phyloP scores from a whole-genome alignment of 1,140 invertebrate genomes.

The Hetaerina americana region DNA sequence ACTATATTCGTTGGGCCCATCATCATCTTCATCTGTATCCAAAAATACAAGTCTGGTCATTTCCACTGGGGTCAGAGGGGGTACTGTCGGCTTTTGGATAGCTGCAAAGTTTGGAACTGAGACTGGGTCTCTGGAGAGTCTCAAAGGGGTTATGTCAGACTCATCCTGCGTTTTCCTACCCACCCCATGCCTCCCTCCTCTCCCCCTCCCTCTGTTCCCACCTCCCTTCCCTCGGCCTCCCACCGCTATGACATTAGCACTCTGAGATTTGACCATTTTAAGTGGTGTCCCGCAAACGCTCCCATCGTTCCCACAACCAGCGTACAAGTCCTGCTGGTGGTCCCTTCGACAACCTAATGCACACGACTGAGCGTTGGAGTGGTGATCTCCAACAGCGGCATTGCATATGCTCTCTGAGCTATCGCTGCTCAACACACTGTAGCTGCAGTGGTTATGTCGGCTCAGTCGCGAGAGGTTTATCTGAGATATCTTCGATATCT shows the following conservation, averaged over 20 bases:
- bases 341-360: slow-evolving; percentile 23
- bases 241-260: slow-evolving; percentile 39
- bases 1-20: not conserved
- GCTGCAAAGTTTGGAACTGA: slow-evolving; percentile 57
- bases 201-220: slow-evolving; percentile 20
- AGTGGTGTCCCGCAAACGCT: slow-evolving; percentile 15
- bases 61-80: slow-evolving; percentile 46
- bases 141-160: slow-evolving; percentile 12
- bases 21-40: slow-evolving; percentile 47
- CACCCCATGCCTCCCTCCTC: slow-evolving; percentile 14
- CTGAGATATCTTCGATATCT: slow-evolving; percentile 59
- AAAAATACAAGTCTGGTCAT: slow-evolving; percentile 54
- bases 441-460: slow-evolving; percentile 50
- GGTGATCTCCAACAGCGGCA: slow-evolving; percentile 28
- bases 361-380: slow-evolving; percentile 29
- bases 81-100: slow-evolving; percentile 14
- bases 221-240: slow-evolving; percentile 27
- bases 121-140: slow-evolving; percentile 50
- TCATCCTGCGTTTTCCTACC: slow-evolving; percentile 23
- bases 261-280: slow-evolving; percentile 46
- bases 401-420: slow-evolving; percentile 39
- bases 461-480: slow-evolving; percentile 54
- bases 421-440: slow-evolving; percentile 52
- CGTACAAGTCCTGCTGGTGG: slow-evolving; percentile 16
- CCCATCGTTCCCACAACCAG: slow-evolving; percentile 21